A percentile compares a stretch with the other conserved stretches of the same genome.
Evolutionary conservation across 2,797 vertebrate genomes (phyloP).

Genomic region (Cichlasoma orientale): DNA sequence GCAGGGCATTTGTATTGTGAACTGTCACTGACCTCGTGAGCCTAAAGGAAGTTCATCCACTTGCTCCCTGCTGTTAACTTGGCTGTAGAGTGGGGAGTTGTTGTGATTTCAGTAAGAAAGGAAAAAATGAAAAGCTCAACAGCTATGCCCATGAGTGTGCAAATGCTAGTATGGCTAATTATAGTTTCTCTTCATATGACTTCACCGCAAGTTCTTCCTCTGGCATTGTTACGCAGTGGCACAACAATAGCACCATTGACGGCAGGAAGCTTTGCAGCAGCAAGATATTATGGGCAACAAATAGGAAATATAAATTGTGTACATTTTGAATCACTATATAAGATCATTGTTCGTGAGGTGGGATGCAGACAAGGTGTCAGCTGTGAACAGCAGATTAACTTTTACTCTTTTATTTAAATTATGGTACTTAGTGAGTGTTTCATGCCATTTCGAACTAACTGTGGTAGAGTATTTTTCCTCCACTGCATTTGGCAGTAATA

Average conservation of each 20-base stretch:
- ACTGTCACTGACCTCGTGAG: constrained; percentile 62
- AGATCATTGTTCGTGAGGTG: neutral
- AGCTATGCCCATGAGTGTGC: constrained; percentile 37
- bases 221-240: constrained; percentile 53
- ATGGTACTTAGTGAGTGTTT: neutral
- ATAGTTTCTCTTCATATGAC: constrained; percentile 62
- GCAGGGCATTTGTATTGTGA: constrained; percentile 46
- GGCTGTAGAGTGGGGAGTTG: constrained; percentile 29
- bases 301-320: constrained; percentile 3
- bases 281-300: constrained; percentile 17
- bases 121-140: constrained; percentile 40
- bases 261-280: constrained; percentile 36
- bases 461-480: neutral
- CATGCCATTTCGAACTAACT: neutral
- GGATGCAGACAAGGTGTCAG: neutral
- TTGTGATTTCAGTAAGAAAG: constrained; percentile 38
- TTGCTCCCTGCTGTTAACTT: constrained; percentile 41
- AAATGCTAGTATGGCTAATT: constrained; percentile 55
- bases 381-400: neutral
- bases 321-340: neutral
- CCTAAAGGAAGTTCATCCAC: constrained; percentile 48
- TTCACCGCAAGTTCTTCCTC: constrained; percentile 53
- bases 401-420: neutral
- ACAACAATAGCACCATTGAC: constrained; percentile 38
- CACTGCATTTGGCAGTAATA: neutral